Evolutionary conservation across 2,113 vertebrate genomes (phyloP).

Genomic region (Cephalopholis sonnerati): DNA sequence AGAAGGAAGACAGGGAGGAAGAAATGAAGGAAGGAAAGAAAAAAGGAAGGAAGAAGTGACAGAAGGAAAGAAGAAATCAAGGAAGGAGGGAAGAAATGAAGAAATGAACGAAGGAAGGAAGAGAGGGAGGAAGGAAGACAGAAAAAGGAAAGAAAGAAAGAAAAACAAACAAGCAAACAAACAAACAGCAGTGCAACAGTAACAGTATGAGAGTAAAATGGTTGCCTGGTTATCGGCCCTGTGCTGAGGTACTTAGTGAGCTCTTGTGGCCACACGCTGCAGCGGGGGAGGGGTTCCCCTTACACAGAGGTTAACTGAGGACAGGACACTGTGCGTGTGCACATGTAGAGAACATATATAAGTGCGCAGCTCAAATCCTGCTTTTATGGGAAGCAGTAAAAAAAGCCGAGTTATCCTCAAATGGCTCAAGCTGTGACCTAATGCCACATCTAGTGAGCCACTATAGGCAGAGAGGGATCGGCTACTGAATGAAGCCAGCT

Average conservation of each 20-base stretch:
- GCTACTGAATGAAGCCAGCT: constrained; percentile 56
- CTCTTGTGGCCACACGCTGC: constrained; percentile 25
- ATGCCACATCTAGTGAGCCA: constrained; percentile 58
- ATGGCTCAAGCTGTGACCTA: constrained; percentile 66
- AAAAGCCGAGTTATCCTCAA: constrained; percentile 57
- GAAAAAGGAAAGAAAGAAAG: too few relatives aligned
- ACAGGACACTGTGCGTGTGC: constrained; percentile 29
- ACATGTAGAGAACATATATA: constrained; percentile 13
- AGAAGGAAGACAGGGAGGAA: too few relatives aligned
- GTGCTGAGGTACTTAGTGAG: constrained; percentile 29
- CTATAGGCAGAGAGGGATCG: constrained; percentile 45
- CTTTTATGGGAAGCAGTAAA: constrained; percentile 68
- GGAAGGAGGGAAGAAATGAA: too few relatives aligned
- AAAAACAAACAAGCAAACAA: too few relatives aligned
- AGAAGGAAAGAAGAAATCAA: too few relatives aligned
- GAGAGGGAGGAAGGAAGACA: too few relatives aligned
- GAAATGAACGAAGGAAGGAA: too few relatives aligned
- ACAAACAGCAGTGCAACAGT: background rate
- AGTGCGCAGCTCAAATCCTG: constrained; percentile 45
- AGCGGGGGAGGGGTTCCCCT: constrained; percentile 39
- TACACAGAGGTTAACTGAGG: constrained; percentile 59
- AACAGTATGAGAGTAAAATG: constrained; percentile 8
- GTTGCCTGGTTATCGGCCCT: constrained; percentile 13
- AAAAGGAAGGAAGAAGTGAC: too few relatives aligned
- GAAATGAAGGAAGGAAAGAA: too few relatives aligned